Evolutionary conservation across 2,113 vertebrate genomes (phyloP).

Genomic region (Syngnathoides biaculeatus): DNA sequence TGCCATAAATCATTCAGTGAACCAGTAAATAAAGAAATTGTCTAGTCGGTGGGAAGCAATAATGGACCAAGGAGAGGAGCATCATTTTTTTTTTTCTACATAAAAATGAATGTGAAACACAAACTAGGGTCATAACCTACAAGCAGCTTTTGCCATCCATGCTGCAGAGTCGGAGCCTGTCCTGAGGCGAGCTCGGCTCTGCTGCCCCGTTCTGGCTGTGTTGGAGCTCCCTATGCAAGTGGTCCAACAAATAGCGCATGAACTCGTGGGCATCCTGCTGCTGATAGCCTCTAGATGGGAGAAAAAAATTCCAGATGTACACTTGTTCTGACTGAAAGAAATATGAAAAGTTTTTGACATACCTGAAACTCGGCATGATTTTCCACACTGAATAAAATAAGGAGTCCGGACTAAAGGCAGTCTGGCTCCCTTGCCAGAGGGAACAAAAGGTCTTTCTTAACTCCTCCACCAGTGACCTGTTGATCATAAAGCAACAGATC

Average conservation of each 20-base stretch:
- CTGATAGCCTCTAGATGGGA: slow-evolving; percentile 87
- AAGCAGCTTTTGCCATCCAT: slow-evolving; percentile 85
- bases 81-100: not conserved
- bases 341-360: not conserved
- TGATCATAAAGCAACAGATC: slow-evolving; percentile 32
- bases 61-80: not conserved
- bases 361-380: slow-evolving; percentile 99
- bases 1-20: too few relatives aligned
- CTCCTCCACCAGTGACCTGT: slow-evolving; percentile 94
- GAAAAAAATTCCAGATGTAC: not conserved
- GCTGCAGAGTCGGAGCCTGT: slow-evolving; percentile 74
- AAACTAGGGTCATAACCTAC: slow-evolving; percentile 68
- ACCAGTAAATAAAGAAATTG: not conserved
- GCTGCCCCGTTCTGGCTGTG: slow-evolving; percentile 82
- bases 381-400: slow-evolving; percentile 98
- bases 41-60: not conserved
- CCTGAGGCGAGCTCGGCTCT: slow-evolving; percentile 75
- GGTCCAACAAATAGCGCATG: slow-evolving; percentile 96
- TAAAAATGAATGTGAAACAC: not conserved
- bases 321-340: not conserved
- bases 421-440: slow-evolving; percentile 93
- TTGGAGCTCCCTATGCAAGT: slow-evolving; percentile 96
- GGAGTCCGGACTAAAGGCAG: slow-evolving; percentile 95
- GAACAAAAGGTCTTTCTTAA: slow-evolving; percentile 97
- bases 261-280: slow-evolving; percentile 98